These are phyloP conservation scores for Montipora sp. DNA, from an alignment of 64 coral and sea anemone genomes.

Conservation along the genomic window DNA sequence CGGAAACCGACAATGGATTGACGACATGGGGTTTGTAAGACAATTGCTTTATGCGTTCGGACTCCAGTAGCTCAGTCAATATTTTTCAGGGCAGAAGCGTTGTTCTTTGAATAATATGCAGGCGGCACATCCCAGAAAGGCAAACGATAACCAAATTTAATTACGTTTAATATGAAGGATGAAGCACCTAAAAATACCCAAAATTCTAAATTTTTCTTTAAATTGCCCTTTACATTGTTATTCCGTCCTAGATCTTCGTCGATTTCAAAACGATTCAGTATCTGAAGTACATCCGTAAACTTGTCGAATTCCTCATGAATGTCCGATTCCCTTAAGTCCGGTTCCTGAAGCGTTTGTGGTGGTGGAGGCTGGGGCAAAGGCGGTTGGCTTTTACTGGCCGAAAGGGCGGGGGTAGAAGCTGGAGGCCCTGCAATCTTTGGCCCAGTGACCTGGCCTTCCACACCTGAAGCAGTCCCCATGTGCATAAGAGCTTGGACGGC, in stretches of 20 bases:
- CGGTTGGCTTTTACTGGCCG: neutral
- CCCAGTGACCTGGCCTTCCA: neutral
- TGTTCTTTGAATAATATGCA: too few relatives aligned
- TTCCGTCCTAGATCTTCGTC: neutral
- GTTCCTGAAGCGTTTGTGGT: neutral
- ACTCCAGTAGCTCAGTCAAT: slow-evolving; percentile 3
- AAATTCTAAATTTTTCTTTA: neutral
- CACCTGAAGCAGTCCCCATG: neutral
- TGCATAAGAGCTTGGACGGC: neutral
- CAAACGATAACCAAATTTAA: too few relatives aligned
- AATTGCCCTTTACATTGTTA: neutral
- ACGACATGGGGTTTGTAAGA: neutral
- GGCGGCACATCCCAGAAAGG: too few relatives aligned
- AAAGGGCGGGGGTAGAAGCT: neutral
- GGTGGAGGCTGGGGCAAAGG: neutral
- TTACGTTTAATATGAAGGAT: slow-evolving; percentile 3
- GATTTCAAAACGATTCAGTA: neutral
- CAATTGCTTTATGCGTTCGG: neutral
- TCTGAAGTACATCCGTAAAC: neutral
- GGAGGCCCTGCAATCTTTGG: neutral
- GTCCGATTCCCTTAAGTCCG: neutral
- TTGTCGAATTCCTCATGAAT: neutral
- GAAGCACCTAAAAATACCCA: slow-evolving; percentile 21
- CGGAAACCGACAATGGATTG: slow-evolving; percentile 20
- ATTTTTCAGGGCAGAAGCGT: neutral